phyloP scores from a whole-genome alignment of 2,113 vertebrate genomes.

The Tachysurus vachellii region DNA sequence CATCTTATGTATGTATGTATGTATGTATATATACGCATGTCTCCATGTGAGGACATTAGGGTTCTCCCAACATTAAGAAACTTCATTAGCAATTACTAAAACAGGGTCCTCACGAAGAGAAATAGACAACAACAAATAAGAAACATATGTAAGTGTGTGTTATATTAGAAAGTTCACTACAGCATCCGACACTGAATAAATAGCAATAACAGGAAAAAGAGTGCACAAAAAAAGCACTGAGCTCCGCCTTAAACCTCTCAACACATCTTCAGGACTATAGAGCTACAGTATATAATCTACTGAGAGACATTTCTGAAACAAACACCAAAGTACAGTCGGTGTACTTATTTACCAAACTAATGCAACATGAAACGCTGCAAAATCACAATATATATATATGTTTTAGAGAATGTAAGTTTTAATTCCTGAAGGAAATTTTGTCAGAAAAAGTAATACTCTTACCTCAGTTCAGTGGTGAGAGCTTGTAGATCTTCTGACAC shows the following conservation, averaged over 20 bases:
- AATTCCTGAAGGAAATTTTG: neutral
- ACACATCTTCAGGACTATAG: neutral
- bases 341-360: neutral
- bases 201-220: neutral
- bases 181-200: neutral
- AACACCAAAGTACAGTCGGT: neutral
- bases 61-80: neutral
- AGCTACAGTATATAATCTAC: neutral
- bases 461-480: neutral
- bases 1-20: neutral
- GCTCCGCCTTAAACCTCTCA: neutral
- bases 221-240: neutral
- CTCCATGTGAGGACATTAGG: no score
- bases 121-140: no score
- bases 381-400: neutral
- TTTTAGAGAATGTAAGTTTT: neutral
- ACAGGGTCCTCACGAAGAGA: no score
- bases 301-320: neutral
- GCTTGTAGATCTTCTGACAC: neutral
- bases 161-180: neutral
- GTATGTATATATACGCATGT: no score
- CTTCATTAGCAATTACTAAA: neutral
- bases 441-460: neutral
- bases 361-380: neutral
- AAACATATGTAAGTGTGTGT: no score